Conservation (phyloP, 2,113 vertebrate genomes). For the Panthera leo region DNA sequence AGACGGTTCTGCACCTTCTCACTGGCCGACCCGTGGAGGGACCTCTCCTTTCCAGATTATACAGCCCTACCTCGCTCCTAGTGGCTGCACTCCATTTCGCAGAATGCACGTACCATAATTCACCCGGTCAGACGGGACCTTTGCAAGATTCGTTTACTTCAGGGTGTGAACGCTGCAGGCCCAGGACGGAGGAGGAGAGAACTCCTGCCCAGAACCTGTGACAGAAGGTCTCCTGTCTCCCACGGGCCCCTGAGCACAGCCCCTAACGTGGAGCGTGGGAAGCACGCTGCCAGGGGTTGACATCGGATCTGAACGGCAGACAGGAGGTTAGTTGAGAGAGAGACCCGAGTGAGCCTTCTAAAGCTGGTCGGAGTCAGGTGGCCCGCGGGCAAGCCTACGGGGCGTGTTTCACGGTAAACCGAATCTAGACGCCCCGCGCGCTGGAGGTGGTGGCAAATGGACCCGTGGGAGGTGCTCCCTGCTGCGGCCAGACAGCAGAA, state of each 20-base stretch:
- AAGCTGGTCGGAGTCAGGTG: neutral
- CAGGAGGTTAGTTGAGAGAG: neutral
- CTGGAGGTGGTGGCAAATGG: neutral
- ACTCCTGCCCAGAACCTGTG: neutral
- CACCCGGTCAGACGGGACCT: neutral
- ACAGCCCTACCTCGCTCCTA: neutral
- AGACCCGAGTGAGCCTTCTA: neutral
- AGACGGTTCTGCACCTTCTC: neutral
- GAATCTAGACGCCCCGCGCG: neutral
- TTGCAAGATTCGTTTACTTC: neutral
- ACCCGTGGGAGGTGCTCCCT: neutral
- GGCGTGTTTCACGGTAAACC: neutral
- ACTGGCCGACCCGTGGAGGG: too few species aligned
- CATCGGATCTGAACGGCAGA: neutral
- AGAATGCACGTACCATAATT: neutral
- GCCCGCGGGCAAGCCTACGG: neutral
- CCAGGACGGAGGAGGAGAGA: neutral
- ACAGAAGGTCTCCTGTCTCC: too few species aligned
- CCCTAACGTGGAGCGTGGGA: too few species aligned
- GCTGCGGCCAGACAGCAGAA: neutral
- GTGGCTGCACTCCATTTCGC: neutral
- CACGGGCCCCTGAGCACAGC: neutral
- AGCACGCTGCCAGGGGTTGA: neutral
- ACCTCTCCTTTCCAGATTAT: neutral
- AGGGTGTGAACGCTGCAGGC: too few species aligned